phyloP scores from a whole-genome alignment of 2,888 invertebrate genomes.

The Chydorus sphaericus region DNA sequence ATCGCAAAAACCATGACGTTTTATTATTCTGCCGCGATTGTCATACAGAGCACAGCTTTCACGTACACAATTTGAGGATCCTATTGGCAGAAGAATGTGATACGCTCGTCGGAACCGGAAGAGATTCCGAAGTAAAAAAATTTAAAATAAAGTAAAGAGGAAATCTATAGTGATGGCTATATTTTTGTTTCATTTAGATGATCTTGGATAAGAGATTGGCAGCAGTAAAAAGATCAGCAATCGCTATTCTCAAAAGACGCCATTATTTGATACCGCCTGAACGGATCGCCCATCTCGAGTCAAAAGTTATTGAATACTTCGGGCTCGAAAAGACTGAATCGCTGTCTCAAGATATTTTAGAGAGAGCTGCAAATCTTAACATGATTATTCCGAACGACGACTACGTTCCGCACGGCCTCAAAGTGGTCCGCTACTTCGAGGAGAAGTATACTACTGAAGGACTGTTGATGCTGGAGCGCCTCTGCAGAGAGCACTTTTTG shows the following conservation, averaged over 20 bases:
- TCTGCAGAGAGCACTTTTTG: constrained; percentile 64
- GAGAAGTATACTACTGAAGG: constrained; percentile 32
- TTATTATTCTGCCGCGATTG: constrained; percentile 53
- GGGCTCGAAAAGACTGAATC: constrained; percentile 4
- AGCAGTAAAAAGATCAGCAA: constrained; percentile 28
- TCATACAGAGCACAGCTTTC: constrained; percentile 50
- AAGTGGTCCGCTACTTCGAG: constrained; percentile 26
- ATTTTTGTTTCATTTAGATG: constrained; percentile 16
- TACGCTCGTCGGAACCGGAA: constrained; percentile 43
- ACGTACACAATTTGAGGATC: constrained; percentile 43
- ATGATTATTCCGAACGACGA: constrained; percentile 22
- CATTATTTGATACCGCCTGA: not conserved
- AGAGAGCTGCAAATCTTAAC: constrained; percentile 4
- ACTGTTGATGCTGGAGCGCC: constrained; percentile 47
- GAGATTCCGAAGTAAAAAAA: constrained; percentile 20
- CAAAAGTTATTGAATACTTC: not conserved
- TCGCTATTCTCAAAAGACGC: constrained; percentile 15
- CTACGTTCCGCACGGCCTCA: constrained; percentile 28
- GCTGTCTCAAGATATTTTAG: constrained; percentile 5
- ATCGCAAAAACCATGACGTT: constrained; percentile 66
- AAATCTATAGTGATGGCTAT: not conserved
- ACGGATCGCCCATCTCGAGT: constrained; percentile 1
- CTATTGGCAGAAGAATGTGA: constrained; percentile 42
- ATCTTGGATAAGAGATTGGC: constrained; percentile 23
- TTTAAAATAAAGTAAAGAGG: constrained; percentile 9